Evolutionary conservation across 2,113 vertebrate species (phyloP), one percentile per base, ranked within the genome.

Genomic region (Dipodomys ordii): DNA sequence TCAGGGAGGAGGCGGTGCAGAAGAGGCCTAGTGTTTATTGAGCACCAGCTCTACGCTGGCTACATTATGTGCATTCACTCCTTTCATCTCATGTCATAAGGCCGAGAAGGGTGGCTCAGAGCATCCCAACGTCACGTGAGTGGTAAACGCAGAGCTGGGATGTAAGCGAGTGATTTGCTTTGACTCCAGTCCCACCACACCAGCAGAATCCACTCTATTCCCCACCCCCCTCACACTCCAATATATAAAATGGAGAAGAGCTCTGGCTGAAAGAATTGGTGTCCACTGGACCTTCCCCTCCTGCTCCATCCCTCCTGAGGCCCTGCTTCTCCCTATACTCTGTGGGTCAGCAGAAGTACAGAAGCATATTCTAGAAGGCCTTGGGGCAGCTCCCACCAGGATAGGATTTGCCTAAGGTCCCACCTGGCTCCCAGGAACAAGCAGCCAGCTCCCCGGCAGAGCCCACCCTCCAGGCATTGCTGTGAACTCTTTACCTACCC

Each of bases 71-170:
- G n/a, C 78, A 73, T 74, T 39, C 25, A 87, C 19, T 81, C 78
- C 28, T 64, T 91, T 69, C 77, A 57, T 39, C 65, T 72, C 83
- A 77, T n/a, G 92, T 77, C 46, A 35, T 1, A 86, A 89, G 44
- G 67, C 39, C 72, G 78, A n/a, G 88, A 76, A 83, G 92, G 68
- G 20, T 68, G 92, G 19, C 72, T 90, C 60, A 67, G 81, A 88
- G 60, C 82, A 6, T 8, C 49, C 73, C 12, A 30, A 39, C 27
- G 49, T 68, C 69, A 67, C 46, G 4, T 4, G 28, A 15, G 62
- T 5, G 72, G n/a, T 22, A 87, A 81, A 82, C 3, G 53, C 35
- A 64, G 23, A 91, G 77, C 72, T 27, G 27, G 57, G 49, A 68
- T 84, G 23, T 32, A 5, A 83, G 85, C 27, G 72, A 71, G 85